Conservation (phyloP, 2,888 invertebrate genomes). For the Lepetodrilus schrolli region DNA sequence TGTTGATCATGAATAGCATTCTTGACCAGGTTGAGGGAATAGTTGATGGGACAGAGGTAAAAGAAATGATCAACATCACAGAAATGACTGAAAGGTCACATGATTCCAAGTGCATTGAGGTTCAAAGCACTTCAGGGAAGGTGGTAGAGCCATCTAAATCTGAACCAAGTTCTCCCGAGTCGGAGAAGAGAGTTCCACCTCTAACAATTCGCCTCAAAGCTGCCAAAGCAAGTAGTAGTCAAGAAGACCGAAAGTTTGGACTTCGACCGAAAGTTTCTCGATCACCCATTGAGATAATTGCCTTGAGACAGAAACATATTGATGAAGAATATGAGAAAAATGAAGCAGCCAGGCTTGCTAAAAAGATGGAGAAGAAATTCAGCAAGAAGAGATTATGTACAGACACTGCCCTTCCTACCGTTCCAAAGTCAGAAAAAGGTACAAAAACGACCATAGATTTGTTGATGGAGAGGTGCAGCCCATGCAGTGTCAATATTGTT, state of each 20-base stretch:
- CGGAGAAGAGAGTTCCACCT: conserved; percentile 22
- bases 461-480: conserved; percentile 8
- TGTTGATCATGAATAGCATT: background rate
- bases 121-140: background rate
- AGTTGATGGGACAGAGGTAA: background rate
- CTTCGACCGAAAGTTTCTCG: conserved; percentile 62
- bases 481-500: conserved; percentile 20
- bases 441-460: background rate
- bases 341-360: conserved; percentile 53
- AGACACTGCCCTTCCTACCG: background rate
- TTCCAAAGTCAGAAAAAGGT: background rate
- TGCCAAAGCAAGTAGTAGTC: background rate
- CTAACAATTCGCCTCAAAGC: conserved; percentile 18
- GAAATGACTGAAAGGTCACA: background rate
- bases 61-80: background rate
- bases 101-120: background rate
- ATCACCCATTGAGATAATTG: conserved; percentile 66
- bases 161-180: background rate
- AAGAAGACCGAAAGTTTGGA: conserved; percentile 44
- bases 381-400: background rate
- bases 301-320: conserved; percentile 60
- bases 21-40: background rate
- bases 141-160: background rate
- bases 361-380: conserved; percentile 46
- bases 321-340: conserved; percentile 60